Evolutionary conservation across 2,888 invertebrate genomes (phyloP).

Genomic region (Stenoptilia bipunctidactyla): DNA sequence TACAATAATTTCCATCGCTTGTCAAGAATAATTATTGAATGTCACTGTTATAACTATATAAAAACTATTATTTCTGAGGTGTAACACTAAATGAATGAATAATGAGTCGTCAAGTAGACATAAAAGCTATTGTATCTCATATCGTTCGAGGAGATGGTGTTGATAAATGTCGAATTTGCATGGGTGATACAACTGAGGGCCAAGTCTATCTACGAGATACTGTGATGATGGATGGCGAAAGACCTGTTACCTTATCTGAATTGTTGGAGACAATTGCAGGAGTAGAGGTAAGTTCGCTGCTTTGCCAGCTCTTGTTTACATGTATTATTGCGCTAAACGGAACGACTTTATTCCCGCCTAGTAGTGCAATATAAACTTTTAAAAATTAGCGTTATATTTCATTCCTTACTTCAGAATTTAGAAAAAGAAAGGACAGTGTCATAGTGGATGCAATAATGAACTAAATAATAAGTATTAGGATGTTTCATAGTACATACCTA

Average conservation of each 20-base stretch:
- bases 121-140: constrained; percentile 58
- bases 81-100: constrained; percentile 12
- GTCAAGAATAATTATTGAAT: too few relatives aligned
- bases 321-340: constrained; percentile 49
- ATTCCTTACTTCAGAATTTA: too few relatives aligned
- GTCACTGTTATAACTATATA: too few relatives aligned
- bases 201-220: constrained; percentile 57
- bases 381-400: too few relatives aligned
- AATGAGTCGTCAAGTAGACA: constrained; percentile 52
- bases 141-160: constrained; percentile 54
- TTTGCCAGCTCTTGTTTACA: constrained; percentile 12
- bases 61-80: too few relatives aligned
- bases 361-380: too few relatives aligned
- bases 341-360: constrained; percentile 47
- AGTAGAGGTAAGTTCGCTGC: constrained; percentile 39
- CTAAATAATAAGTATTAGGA: too few relatives aligned
- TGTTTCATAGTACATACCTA: too few relatives aligned
- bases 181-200: constrained; percentile 58
- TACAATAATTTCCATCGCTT: too few relatives aligned
- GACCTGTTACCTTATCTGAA: constrained; percentile 49
- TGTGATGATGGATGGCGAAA: constrained; percentile 57
- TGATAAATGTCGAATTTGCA: constrained; percentile 57
- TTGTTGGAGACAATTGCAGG: constrained; percentile 52
- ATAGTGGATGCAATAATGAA: too few relatives aligned
- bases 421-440: too few relatives aligned